Evolutionary conservation across 1,140 invertebrate species (phyloP), one percentile per base, ranked within the genome.

Genomic region (Pollicipes pollicipes): DNA sequence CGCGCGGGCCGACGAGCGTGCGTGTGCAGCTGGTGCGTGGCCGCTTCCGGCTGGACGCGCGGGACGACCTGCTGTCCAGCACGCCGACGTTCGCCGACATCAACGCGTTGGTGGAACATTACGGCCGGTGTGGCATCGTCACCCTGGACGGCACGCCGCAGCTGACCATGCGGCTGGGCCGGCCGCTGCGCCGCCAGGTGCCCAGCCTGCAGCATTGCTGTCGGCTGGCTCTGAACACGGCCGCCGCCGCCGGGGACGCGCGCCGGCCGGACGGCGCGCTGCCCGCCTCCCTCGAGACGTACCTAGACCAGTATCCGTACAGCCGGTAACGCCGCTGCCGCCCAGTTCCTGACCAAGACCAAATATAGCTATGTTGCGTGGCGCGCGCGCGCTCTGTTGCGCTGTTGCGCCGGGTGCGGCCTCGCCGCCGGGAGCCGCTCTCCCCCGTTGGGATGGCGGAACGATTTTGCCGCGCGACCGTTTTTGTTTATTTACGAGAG

Each of bases 1-100:
- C 85, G n/a, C 79, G 85, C 37, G 91, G 91, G 0, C 90, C 90
- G 0, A 93, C 90, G 0, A 91, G 89, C 32, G 88, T 93, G 0
- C 81, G 92, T 37, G 83, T 94, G 28, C 84, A 87, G 69, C 91
- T 88, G 78, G 80, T 82, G 37, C 79, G 84, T 73, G 90, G 89
- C 0, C 83, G 83, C 71, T 94, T 92, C 82, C 81, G 85, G 30
- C 81, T 94, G 74, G 91, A 93, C 77, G 86, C 89, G 24, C 87
- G 90, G 70, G 83, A 85, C 0, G 73, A 73, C 37, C 72, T 75
- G 58, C 77, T 80, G 77, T 74, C 77, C 30, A 74, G 80, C 24
- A 88, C 92, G 84, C 90, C 91, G 0, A 80, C 84, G 27, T 93
- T 93, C 77, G 81, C 85, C 10, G 88, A 86, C 76, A 86, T 92